A percentile compares a stretch with the other conserved stretches of the same genome.
Conservation (phyloP, 2,113 vertebrate species). For the Leptosomus discolor region DNA sequence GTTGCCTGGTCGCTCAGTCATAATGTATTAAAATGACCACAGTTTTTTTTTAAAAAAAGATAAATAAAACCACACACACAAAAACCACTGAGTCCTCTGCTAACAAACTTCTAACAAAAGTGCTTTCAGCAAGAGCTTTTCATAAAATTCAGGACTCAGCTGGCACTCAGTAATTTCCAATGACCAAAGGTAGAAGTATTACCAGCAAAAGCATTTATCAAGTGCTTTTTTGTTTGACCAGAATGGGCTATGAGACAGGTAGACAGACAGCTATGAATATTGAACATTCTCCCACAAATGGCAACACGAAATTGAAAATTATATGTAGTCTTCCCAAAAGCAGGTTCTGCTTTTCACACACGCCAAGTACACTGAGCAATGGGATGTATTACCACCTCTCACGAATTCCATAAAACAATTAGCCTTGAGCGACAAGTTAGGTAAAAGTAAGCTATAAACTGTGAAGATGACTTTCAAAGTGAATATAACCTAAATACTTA, state of each 20-base stretch:
- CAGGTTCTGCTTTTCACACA: background rate
- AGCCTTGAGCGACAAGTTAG: background rate
- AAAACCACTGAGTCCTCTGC: background rate
- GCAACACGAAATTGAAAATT: background rate
- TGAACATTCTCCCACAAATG: background rate
- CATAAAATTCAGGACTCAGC: background rate
- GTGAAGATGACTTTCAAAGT: background rate
- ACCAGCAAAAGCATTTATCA: background rate
- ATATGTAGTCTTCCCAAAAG: background rate
- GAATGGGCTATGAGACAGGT: background rate
- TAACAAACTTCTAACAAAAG: background rate
- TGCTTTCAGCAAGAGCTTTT: background rate
- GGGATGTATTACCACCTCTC: background rate
- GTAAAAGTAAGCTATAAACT: background rate
- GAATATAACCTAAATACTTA: background rate
- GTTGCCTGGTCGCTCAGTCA: background rate
- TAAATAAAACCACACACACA: too few species aligned
- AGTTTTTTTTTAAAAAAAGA: background rate
- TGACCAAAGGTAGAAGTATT: background rate
- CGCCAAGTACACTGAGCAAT: background rate
- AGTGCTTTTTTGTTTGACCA: background rate
- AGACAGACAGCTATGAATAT: background rate
- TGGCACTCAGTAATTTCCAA: background rate
- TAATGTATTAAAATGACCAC: background rate
- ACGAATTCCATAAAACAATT: background rate